Base-by-base conservation (phyloP, 2,797 vertebrate genomes). In the Sylvilagus floridanus region DNA sequence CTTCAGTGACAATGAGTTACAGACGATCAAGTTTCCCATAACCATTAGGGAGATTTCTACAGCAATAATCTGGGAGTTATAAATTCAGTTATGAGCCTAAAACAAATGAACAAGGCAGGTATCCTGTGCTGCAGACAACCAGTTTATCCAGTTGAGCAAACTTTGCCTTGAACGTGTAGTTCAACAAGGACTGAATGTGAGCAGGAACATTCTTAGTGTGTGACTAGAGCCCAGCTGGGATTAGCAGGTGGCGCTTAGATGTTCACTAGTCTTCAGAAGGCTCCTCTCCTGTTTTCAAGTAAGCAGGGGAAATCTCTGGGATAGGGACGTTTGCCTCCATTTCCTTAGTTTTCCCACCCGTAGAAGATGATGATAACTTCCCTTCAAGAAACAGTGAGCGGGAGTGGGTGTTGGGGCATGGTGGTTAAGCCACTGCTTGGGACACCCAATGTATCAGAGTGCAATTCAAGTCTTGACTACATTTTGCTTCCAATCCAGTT, bases 71-170 rank as follows among this genome's bases (percentile, higher is more conserved):
- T 91, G 79, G 26, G 68, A 84, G 78, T 93, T 96, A 71, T 7
- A 92, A 90, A 79, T 83, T 82, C 57, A 81, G 82, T 96, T 96
- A 95, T 84, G 96, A 93, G 84, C 63, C 9, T 82, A 65, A 95
- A 96, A 37, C 47, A 79, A 95, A 94, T 89, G 81, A 93, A 84
- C 89, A 94, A 90, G n/a, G 92, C 76, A 37, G 12, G 92, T 84
- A 88, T 95, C 73, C 76, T 94, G 91, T 91, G 96, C 94, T 92
- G 1, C 63, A 95, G 68, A 62, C 94, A 96, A 50, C n/a, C 21
- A 0, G 5, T 97, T 96, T 97, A 97, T 96, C 35, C 4, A 60
- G 87, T 32, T 89, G 79, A 95, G 95, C 91, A 98, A 97, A 97
- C 90, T 89, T 90, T 17, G 0, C 78, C 92, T 92, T 88, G 93